A percentile compares a stretch with the other conserved stretches of the same genome.
Conservation (phyloP, 2,888 invertebrate genomes). For the Drosophila suboccidentalis region DNA sequence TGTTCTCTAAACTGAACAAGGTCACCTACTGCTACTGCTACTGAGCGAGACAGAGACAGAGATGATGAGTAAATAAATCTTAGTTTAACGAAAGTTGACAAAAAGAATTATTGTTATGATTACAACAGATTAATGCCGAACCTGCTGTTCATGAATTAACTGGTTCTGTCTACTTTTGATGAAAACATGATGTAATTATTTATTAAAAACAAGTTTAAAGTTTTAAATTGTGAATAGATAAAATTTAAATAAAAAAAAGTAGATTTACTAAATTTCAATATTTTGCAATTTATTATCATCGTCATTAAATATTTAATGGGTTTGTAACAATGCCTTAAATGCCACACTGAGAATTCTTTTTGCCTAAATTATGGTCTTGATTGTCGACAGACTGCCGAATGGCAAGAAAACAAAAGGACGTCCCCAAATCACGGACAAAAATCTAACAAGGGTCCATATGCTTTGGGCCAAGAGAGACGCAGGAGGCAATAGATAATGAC, state of each 20-base stretch:
- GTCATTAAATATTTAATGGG: slow-evolving; percentile 8
- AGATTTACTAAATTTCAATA: background rate
- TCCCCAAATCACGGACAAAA: slow-evolving; percentile 34
- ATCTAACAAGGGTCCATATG: slow-evolving; percentile 12
- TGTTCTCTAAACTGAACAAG: slow-evolving; percentile 7
- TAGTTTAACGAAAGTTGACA: slow-evolving; percentile 17
- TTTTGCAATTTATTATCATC: slow-evolving; percentile 2
- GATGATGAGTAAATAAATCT: slow-evolving; percentile 10
- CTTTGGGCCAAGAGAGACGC: background rate
- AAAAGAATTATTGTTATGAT: slow-evolving; percentile 14
- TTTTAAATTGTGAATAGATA: background rate
- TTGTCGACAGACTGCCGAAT: too few relatives aligned
- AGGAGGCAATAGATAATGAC: slow-evolving; percentile 54
- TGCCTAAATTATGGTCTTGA: slow-evolving; percentile 9
- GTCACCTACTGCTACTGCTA: slow-evolving; percentile 24
- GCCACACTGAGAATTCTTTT: slow-evolving; percentile 12
- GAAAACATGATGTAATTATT: slow-evolving; percentile 18
- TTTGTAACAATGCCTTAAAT: slow-evolving; percentile 8
- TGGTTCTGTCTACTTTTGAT: slow-evolving; percentile 15
- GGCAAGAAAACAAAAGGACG: slow-evolving; percentile 16
- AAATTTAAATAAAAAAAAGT: background rate
- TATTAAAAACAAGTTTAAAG: background rate
- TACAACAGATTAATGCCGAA: background rate
- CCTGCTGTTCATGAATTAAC: slow-evolving; percentile 1
- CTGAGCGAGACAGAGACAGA: background rate